Evolutionary conservation across 2,888 invertebrate genomes (phyloP).

Genomic region (Drosophila meridiana): DNA sequence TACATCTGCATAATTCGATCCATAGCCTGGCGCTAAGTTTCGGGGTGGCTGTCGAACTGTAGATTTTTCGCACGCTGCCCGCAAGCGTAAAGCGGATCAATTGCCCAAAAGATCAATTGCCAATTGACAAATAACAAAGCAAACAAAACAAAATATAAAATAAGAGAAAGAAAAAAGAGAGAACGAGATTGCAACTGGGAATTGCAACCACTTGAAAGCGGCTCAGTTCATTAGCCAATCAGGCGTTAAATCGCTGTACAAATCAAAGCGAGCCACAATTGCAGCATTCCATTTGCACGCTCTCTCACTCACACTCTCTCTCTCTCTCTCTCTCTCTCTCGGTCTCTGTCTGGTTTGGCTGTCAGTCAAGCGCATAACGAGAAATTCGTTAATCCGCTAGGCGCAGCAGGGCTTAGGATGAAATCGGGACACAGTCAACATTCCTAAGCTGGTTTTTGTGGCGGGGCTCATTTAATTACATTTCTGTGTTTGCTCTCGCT

Average conservation of each 20-base stretch:
- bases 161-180: background rate
- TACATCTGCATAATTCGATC: background rate
- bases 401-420: conserved; percentile 44
- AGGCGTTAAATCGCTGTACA: conserved; percentile 66
- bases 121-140: conserved; percentile 64
- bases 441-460: conserved; percentile 47
- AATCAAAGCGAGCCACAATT: conserved; percentile 54
- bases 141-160: conserved; percentile 20
- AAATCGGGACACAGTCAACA: conserved; percentile 43
- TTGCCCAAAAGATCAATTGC: conserved; percentile 79
- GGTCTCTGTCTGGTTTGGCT: conserved; percentile 31
- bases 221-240: conserved; percentile 63
- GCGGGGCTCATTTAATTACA: conserved; percentile 39
- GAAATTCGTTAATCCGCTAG: conserved; percentile 72
- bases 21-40: background rate
- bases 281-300: conserved; percentile 27
- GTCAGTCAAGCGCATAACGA: conserved; percentile 70
- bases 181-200: conserved; percentile 26
- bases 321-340: background rate
- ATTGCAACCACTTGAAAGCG: conserved; percentile 66
- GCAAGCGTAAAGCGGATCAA: conserved; percentile 70
- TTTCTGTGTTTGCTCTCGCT: conserved; percentile 30
- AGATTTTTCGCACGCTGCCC: conserved; percentile 51
- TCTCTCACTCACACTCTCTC: background rate
- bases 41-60: background rate